These are phyloP conservation scores for Synergus gifuensis DNA, from an alignment of 2,888 invertebrate genomes.

Conservation along the genomic window DNA sequence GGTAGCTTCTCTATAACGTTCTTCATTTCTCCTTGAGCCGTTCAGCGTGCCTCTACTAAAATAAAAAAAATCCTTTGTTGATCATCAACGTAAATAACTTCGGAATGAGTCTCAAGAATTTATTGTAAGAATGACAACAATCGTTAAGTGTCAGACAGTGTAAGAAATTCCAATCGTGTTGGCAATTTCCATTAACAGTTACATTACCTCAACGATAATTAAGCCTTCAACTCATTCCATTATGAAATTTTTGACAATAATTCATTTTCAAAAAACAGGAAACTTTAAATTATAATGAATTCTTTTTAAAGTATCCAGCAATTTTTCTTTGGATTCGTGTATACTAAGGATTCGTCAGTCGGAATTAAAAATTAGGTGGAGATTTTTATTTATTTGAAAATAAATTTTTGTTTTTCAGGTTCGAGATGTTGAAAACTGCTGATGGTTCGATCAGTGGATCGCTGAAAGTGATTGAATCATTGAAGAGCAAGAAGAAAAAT, in stretches of 20 bases:
- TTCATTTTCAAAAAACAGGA: not conserved
- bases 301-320: not conserved
- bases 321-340: not conserved
- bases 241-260: not conserved
- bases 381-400: not conserved
- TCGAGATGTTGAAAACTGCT: constrained; percentile 87
- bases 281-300: not conserved
- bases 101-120: constrained; percentile 6
- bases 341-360: not conserved
- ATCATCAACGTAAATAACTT: constrained; percentile 34
- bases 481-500: constrained; percentile 79
- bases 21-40: constrained; percentile 50
- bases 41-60: constrained; percentile 27
- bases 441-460: constrained; percentile 86
- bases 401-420: constrained; percentile 78
- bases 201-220: constrained; percentile 1
- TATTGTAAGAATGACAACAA: constrained; percentile 22
- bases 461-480: constrained; percentile 80
- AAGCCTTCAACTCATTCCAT: not conserved
- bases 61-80: constrained; percentile 9
- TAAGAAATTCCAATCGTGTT: constrained; percentile 1
- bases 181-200: constrained; percentile 24
- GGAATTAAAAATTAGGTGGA: no score
- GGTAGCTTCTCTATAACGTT: constrained; percentile 50
- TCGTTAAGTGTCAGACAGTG: not conserved